Evolutionary conservation across 2,113 vertebrate species (phyloP), one percentile per base, ranked within the genome.

Genomic region (Stictonetta naevosa): DNA sequence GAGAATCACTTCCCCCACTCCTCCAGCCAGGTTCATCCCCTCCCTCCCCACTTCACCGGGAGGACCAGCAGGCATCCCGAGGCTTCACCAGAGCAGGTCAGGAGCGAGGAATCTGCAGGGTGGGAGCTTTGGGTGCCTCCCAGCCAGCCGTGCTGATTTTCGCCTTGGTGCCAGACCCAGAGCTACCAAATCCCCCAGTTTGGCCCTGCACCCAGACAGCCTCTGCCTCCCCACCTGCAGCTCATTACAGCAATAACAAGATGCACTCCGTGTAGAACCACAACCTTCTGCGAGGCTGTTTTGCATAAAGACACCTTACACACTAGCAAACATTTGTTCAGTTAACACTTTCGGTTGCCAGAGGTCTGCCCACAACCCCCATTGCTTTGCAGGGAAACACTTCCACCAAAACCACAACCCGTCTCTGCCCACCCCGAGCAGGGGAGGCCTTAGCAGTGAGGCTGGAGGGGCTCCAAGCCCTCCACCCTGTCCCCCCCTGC

Each of bases 341-440:
- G 93, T 94, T 84, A 94, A 56, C 83, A 22, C 71, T 53, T 36
- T 31, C 15, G 22, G 83, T 52, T 83, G 76, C 82, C 75, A 83
- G 59, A 44, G 64, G 5, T 34, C 90, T 75, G 63, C 87, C 46
- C 67, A 83, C 82, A 68, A 9, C 85, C 71, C 17, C 44, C 53
- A 8, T 4, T 0, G 0, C 20, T 25, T n/a, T 0, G 0, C 28
- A 6, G 4, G 40, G 29, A 59, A 60, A 31, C 20, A 7, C 20
- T 40, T 67, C 38, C 46, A 34, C 83, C 22, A 48, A 22, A 48
- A 4, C 42, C 5, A 0, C 29, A 53, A 7, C 3, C 26, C 38
- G 2, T 5, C 12, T 33, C n/a, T 63, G 73, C 48, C 7, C 74
- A 33, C 11, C 22, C 23, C 0, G 0, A 79, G 42, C 14, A 53